phyloP scores from a whole-genome alignment of 2,113 vertebrate species.

The Oxyruncus cristatus region DNA sequence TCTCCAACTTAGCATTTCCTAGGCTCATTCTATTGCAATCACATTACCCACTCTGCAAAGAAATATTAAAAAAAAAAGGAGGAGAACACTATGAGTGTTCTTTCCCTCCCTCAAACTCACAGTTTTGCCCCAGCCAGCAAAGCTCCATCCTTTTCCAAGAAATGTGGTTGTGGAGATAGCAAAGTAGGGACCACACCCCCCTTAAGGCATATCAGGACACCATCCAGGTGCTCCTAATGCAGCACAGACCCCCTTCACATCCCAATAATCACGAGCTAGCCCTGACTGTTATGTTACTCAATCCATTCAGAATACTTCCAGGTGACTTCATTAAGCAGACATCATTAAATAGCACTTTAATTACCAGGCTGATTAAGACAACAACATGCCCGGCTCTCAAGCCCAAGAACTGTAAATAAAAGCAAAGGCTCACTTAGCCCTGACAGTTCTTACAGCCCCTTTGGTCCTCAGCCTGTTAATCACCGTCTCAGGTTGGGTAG shows the following conservation, averaged over 20 bases:
- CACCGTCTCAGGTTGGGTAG: neutral
- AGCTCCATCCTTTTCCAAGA: neutral
- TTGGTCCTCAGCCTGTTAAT: neutral
- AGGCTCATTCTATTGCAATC: neutral
- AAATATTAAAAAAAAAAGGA: neutral
- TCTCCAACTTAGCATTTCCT: neutral
- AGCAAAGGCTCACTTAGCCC: neutral
- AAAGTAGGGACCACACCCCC: fast-evolving
- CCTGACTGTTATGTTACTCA: neutral
- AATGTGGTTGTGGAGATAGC: fast-evolving
- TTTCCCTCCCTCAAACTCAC: neutral
- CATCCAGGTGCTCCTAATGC: neutral
- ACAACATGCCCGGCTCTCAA: neutral
- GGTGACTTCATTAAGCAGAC: neutral
- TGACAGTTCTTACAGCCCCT: neutral
- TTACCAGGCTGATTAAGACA: slow-evolving; percentile 25
- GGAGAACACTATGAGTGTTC: neutral
- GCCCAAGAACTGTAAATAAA: neutral
- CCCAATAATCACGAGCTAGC: neutral
- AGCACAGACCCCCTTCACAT: neutral
- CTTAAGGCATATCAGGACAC: fast-evolving
- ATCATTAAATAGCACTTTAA: neutral
- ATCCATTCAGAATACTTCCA: neutral
- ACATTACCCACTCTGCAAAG: fast-evolving
- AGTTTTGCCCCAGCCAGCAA: neutral